A percentile compares a stretch with the other conserved stretches of the same genome.
phyloP scores from a whole-genome alignment of 2,888 invertebrate species.

The Zygaena filipendulae region DNA sequence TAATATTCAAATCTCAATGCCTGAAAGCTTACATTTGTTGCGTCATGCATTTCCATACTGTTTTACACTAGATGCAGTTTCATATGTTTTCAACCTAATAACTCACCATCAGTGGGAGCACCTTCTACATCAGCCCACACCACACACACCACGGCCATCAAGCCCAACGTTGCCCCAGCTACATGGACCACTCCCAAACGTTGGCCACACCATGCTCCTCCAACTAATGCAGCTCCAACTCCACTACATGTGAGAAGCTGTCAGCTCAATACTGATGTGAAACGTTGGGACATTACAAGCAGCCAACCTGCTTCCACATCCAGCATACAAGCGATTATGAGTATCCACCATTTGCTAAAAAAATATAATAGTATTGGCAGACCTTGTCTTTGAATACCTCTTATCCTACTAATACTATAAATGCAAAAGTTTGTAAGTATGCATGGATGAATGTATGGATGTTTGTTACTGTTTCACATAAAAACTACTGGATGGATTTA shows the following conservation, averaged over 20 bases:
- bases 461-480: too few species aligned
- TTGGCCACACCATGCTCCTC: conserved; percentile 80
- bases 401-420: too few species aligned
- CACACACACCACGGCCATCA: conserved; percentile 84
- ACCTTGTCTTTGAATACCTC: too few species aligned
- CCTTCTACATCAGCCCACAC: conserved; percentile 86
- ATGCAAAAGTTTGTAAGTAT: too few species aligned
- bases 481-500: too few species aligned
- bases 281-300: conserved; percentile 80
- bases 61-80: too few species aligned
- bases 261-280: conserved; percentile 65
- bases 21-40: too few species aligned
- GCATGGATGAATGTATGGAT: too few species aligned
- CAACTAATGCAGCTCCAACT: conserved; percentile 84
- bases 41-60: too few species aligned
- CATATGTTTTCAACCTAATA: too few species aligned
- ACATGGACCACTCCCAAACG: conserved; percentile 81
- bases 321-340: conserved; percentile 78
- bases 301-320: conserved; percentile 91
- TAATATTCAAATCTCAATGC: too few species aligned
- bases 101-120: conserved; percentile 70
- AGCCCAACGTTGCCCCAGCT: conserved; percentile 80
- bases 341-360: conserved; percentile 73
- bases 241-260: conserved; percentile 88
- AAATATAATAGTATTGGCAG: too few species aligned